phyloP scores from a whole-genome alignment of 2,113 vertebrate genomes.

The Rhabdomys dilectus region DNA sequence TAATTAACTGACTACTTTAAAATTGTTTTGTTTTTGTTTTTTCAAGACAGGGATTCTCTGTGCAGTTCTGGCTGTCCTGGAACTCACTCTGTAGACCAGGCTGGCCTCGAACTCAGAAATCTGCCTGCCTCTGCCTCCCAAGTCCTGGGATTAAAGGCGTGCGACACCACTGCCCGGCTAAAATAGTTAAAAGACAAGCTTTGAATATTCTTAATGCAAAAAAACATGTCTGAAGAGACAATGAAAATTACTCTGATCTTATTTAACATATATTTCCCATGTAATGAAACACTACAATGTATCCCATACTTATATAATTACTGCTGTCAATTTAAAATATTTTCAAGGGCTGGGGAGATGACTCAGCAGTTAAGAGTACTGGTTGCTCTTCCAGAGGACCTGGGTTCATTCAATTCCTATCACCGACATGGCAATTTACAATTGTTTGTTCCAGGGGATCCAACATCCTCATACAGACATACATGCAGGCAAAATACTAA shows the following conservation, averaged over 20 bases:
- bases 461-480: not conserved
- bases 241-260: not conserved
- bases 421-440: not conserved
- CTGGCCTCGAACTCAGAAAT: no score
- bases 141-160: no score
- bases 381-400: not conserved
- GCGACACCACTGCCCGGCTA: no score
- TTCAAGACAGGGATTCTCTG: no score
- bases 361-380: not conserved
- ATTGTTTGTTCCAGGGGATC: not conserved
- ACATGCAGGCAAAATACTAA: not conserved
- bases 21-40: no score
- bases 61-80: no score
- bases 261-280: not conserved
- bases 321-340: slow-evolving; percentile 36
- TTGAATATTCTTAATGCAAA: not conserved
- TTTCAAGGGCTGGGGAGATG: not conserved
- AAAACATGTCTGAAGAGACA: not conserved
- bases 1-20: not conserved
- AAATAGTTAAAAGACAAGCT: not conserved
- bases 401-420: not conserved
- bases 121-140: no score
- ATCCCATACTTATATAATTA: not conserved
- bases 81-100: no score
- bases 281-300: not conserved